A percentile compares a stretch with the other conserved stretches of the same genome.
Conservation (phyloP, 2,797 vertebrate genomes). For the Macropus fuliginosus region DNA sequence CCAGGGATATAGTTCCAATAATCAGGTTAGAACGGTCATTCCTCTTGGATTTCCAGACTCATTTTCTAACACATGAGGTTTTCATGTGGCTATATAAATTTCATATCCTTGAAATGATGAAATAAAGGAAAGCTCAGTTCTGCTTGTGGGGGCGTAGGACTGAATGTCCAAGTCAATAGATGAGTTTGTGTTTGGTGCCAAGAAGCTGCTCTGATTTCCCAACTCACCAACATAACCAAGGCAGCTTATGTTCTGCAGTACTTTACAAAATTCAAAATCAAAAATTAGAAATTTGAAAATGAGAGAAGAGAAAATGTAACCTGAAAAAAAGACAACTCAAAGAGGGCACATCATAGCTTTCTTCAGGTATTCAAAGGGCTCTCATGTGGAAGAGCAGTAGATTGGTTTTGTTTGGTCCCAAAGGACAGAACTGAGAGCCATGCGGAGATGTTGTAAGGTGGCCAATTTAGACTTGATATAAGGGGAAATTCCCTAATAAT, state of each 20-base stretch:
- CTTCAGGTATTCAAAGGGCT: neutral
- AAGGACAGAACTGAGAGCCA: neutral
- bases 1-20: neutral
- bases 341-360: neutral
- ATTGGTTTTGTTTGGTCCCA: neutral
- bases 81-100: neutral
- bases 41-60: neutral
- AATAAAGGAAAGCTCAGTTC: constrained; percentile 1
- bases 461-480: neutral
- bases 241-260: neutral
- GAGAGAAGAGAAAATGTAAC: neutral
- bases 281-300: neutral
- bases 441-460: neutral
- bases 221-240: neutral
- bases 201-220: neutral
- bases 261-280: neutral
- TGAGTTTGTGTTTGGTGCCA: neutral
- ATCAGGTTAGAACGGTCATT: neutral
- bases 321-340: neutral
- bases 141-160: neutral
- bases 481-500: neutral
- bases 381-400: neutral
- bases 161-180: neutral
- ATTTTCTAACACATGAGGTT: neutral
- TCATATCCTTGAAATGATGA: neutral